These are phyloP conservation scores for Patella depressa DNA, from an alignment of 2,888 invertebrate genomes.

Conservation along the genomic window DNA sequence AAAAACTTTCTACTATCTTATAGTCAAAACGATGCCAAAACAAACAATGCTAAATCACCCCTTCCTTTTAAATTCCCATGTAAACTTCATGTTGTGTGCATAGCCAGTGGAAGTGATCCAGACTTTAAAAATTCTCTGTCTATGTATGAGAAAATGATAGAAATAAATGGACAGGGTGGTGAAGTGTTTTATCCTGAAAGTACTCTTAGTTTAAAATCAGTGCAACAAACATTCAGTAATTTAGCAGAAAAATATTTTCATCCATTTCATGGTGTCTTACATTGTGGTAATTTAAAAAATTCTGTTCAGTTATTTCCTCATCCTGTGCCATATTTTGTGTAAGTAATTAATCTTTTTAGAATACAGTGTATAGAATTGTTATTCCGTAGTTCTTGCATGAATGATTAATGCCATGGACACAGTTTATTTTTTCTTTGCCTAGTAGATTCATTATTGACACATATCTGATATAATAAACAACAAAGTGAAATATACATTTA, in stretches of 20 bases:
- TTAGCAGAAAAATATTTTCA: conserved; percentile 82
- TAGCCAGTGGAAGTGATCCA: conserved; percentile 69
- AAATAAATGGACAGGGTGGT: conserved; percentile 77
- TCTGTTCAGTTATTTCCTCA: conserved; percentile 82
- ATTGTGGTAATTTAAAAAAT: conserved; percentile 83
- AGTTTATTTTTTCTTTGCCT: no score
- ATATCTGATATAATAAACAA: no score
- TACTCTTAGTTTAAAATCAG: conserved; percentile 60
- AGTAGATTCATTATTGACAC: no score
- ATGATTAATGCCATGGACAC: no score
- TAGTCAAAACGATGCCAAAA: conserved; percentile 43
- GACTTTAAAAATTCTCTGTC: conserved; percentile 76
- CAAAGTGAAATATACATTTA: no score
- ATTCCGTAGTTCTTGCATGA: no score
- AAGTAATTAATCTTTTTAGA: conserved; percentile 21
- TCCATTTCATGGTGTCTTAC: conserved; percentile 80
- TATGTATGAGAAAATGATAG: conserved; percentile 85
- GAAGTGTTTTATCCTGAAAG: conserved; percentile 70
- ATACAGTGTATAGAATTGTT: no score
- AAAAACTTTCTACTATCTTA: conserved; percentile 73
- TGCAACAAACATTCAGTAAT: conserved; percentile 77
- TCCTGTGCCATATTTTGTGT: conserved; percentile 74
- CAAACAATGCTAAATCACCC: conserved; percentile 75
- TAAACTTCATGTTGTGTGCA: conserved; percentile 78
- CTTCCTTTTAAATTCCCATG: conserved; percentile 86